phyloP scores from a whole-genome alignment of 2,888 invertebrate genomes.

The Polydrusus tereticollis region DNA sequence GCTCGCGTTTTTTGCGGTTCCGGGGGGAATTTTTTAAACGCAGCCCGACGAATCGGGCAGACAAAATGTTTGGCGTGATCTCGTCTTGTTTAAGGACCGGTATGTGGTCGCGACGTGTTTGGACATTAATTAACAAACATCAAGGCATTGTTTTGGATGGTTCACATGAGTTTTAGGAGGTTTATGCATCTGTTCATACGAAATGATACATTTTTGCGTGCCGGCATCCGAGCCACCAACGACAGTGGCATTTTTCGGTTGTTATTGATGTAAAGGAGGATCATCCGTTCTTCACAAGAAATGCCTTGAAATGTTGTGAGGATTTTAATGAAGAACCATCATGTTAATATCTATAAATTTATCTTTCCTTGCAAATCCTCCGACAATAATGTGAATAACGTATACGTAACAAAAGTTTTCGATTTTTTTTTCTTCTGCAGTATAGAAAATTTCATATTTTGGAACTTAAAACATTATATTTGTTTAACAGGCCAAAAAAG shows the following conservation, averaged over 20 bases:
- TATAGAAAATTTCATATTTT: no score
- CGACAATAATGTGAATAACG: no score
- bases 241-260: constrained; percentile 39
- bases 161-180: constrained; percentile 60
- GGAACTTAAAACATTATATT: no score
- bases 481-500: no score
- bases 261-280: constrained; percentile 38
- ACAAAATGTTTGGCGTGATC: constrained; percentile 51
- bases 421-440: no score
- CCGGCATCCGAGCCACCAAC: constrained; percentile 47
- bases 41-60: constrained; percentile 32
- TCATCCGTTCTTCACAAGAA: constrained; percentile 13
- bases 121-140: constrained; percentile 66
- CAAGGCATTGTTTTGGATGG: constrained; percentile 62
- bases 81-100: constrained; percentile 53
- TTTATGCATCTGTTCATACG: constrained; percentile 57
- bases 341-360: no score
- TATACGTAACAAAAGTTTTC: no score
- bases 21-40: constrained; percentile 55
- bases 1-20: constrained; percentile 49
- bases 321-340: no score
- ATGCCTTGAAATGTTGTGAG: neutral
- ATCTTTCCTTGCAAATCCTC: no score
- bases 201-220: constrained; percentile 48
- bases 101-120: constrained; percentile 63